These are phyloP conservation scores for Indri indri DNA, from an alignment of 2,113 vertebrate species.

Conservation along the genomic window DNA sequence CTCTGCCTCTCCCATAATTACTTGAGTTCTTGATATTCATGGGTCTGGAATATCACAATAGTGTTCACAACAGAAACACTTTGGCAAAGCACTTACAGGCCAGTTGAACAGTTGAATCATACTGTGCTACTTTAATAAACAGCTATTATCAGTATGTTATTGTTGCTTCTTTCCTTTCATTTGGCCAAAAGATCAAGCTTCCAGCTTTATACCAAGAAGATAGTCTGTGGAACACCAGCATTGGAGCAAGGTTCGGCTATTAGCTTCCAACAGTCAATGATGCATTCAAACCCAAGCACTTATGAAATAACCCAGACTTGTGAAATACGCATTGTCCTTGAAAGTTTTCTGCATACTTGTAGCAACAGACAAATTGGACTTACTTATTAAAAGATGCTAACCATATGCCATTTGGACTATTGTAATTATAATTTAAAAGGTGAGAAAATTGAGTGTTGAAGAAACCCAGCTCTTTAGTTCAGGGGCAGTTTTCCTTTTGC, in stretches of 20 bases:
- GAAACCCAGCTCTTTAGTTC: neutral
- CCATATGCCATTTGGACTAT: neutral
- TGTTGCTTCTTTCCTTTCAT: conserved; percentile 73
- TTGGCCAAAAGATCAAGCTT: conserved; percentile 73
- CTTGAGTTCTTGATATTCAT: conserved; percentile 77
- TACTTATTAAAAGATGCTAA: neutral
- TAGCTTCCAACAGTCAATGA: conserved; percentile 24
- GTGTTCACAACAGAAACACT: conserved; percentile 66
- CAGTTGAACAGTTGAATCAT: conserved; percentile 70
- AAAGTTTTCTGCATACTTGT: neutral
- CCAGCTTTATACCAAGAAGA: conserved; percentile 36
- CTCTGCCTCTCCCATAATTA: conserved; percentile 65
- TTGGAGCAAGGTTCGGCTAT: neutral
- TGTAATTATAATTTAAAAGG: neutral
- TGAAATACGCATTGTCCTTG: neutral
- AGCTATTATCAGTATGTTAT: conserved; percentile 70
- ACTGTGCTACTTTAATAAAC: conserved; percentile 78
- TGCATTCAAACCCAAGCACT: neutral
- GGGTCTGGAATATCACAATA: conserved; percentile 69
- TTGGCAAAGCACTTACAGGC: conserved; percentile 75
- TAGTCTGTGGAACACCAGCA: conserved; percentile 4
- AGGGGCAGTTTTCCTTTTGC: neutral
- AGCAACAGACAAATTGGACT: neutral
- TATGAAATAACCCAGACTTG: neutral
- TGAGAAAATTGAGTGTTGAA: neutral